A percentile compares a stretch with the other conserved stretches of the same genome.
These are phyloP conservation scores for Papilio protenor DNA, from an alignment of 2,888 invertebrate genomes.

Conservation along the genomic window DNA sequence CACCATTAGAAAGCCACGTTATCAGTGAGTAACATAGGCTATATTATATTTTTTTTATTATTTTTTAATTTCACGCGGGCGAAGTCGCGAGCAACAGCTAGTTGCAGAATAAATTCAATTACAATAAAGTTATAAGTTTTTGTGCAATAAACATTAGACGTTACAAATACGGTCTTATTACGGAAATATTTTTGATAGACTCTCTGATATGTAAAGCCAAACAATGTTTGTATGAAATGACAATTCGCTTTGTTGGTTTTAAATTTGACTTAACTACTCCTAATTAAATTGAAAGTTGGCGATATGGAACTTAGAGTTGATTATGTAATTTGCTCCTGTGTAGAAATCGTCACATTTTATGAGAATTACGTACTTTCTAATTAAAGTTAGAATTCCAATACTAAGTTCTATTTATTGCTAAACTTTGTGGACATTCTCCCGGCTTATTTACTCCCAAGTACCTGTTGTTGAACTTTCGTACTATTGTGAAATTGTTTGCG, in stretches of 20 bases:
- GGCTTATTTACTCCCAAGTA: slow-evolving; percentile 14
- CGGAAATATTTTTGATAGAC: too few species aligned
- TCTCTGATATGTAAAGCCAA: too few species aligned
- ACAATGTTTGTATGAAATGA: not conserved
- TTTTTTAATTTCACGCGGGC: too few species aligned
- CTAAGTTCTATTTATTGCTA: slow-evolving; percentile 37
- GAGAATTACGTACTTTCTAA: slow-evolving; percentile 37
- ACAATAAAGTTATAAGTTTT: too few species aligned
- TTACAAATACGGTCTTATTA: too few species aligned
- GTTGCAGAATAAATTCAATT: too few species aligned
- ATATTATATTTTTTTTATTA: too few species aligned
- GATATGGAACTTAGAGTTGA: slow-evolving; percentile 17
- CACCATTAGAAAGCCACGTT: too few species aligned
- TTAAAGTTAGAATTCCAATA: slow-evolving; percentile 36
- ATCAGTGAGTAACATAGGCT: too few species aligned
- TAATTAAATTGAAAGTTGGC: slow-evolving; percentile 16
- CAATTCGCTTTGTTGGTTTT: not conserved
- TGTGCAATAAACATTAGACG: too few species aligned
- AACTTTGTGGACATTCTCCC: slow-evolving; percentile 26
- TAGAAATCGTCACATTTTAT: slow-evolving; percentile 26
- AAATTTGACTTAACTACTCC: slow-evolving; percentile 5
- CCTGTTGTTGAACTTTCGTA: slow-evolving; percentile 21
- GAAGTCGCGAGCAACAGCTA: too few species aligned
- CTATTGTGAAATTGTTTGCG: slow-evolving; percentile 4
- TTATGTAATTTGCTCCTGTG: slow-evolving; percentile 19